These are phyloP conservation scores for Neosilurus mollespiculum DNA, from an alignment of 2,797 vertebrate genomes.

Conservation along the genomic window DNA sequence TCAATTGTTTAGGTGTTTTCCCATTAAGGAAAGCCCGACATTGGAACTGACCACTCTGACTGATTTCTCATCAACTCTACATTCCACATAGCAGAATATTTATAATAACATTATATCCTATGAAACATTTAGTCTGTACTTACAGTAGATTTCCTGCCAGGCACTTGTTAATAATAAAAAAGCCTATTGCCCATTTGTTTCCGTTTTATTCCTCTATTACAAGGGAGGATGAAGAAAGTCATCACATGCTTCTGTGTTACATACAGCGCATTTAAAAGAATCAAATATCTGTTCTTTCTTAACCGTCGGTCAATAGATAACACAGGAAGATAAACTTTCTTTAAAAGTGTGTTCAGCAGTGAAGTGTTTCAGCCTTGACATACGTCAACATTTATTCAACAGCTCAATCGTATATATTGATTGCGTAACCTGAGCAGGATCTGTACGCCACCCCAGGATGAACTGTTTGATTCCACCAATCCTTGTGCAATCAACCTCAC, in stretches of 20 bases:
- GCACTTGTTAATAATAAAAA: neutral
- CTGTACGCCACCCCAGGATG: neutral
- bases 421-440: constrained; percentile 1
- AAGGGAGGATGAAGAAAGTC: neutral
- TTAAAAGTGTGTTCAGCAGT: neutral
- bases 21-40: neutral
- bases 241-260: neutral
- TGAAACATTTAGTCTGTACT: neutral
- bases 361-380: neutral
- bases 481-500: neutral
- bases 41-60: neutral
- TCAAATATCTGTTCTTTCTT: neutral
- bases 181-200: neutral
- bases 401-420: constrained; percentile 4
- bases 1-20: neutral
- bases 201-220: neutral
- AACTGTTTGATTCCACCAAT: neutral
- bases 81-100: neutral
- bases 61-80: neutral
- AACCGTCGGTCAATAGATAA: neutral
- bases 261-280: neutral
- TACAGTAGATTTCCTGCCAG: neutral
- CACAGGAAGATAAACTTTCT: neutral
- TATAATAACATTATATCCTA: neutral
- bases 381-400: constrained; percentile 2